Percentiles rank a stretch among this genome's conserved stretches.
Conservation (phyloP, 2,113 vertebrate genomes). For the Saccopteryx leptura region DNA sequence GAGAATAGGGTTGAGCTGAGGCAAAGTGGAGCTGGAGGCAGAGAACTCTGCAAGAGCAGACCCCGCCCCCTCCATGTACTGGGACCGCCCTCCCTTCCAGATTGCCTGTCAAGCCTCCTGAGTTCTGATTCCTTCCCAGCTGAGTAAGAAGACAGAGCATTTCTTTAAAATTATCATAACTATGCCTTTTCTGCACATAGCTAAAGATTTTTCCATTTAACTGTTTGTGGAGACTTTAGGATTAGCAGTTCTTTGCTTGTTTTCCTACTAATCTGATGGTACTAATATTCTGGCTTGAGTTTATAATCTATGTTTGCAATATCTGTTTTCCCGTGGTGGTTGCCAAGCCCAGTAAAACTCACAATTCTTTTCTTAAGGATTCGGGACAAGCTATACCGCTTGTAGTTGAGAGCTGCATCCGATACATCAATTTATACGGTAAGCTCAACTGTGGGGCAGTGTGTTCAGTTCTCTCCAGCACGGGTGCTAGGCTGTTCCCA, state of each 20-base stretch:
- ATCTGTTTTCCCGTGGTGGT: neutral
- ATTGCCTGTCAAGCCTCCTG: neutral
- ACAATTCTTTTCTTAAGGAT: slow-evolving; percentile 88
- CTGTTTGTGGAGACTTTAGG: slow-evolving; percentile 54
- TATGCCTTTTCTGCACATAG: slow-evolving; percentile 51
- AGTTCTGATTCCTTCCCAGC: slow-evolving; percentile 12
- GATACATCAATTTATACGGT: slow-evolving; percentile 99
- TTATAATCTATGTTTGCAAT: slow-evolving; percentile 64
- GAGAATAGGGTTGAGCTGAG: neutral
- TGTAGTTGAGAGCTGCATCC: slow-evolving; percentile 98
- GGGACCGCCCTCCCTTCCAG: neutral
- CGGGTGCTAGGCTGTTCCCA: neutral
- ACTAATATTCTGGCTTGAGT: slow-evolving; percentile 79
- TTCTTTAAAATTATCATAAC: slow-evolving; percentile 58
- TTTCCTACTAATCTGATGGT: slow-evolving; percentile 83
- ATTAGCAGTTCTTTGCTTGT: slow-evolving; percentile 84
- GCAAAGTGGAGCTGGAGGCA: neutral
- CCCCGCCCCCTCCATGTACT: neutral
- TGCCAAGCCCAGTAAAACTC: slow-evolving; percentile 44
- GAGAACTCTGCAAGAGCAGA: neutral
- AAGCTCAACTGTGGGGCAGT: slow-evolving; percentile 63
- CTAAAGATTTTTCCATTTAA: slow-evolving; percentile 41
- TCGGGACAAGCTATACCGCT: slow-evolving; percentile 97
- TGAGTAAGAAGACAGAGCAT: slow-evolving; percentile 72
- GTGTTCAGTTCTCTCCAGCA: neutral